Evolutionary conservation across 2,888 invertebrate species (phyloP), one percentile per base, ranked within the genome.

Genomic region (Drosophila pegasa): DNA sequence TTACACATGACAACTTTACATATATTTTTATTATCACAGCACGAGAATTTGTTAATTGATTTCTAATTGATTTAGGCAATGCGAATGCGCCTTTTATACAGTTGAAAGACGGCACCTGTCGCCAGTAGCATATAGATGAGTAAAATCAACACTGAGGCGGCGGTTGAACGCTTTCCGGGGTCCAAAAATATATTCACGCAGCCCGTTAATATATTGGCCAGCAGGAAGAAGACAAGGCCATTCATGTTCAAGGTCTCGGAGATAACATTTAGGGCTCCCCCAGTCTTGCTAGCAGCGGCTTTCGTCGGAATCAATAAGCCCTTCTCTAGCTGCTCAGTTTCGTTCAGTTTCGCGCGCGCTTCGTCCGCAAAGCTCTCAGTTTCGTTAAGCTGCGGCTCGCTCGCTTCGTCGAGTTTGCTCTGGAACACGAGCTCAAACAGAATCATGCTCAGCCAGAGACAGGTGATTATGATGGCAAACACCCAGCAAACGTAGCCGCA

Each of bases 151-250:
- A 95, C 90, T 81, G 94, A 93, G 20, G 78, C 68, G 14, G 64
- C 35, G 25, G 89, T 80, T 10, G 92, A 90, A 5, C 94, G 91
- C 18, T 93, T 91, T 57, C 94, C 92, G 6, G 98, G 96, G 75
- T 93, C 93, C 8, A 96, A 92, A 29, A 93, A 92, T 86, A 97
- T 93, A 93, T 98, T 98, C 2, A 98, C 93, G 2, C 94, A 88
- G 6, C 98, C 98, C 0, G 98, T 99, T 18, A 96, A 89, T 22
- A 98, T 72, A 93, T 99, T 99, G 3, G 96, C 95, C 31, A 96
- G 73, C 48, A 99, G 92, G 91, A 99, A 99, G 91, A 96, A 97
- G 16, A 94, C 89, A 25, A 98, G 93, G 3, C 97, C 97, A 92
- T 97, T 97, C 71, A 94, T 94, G 92, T 97, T 97, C 50, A 98